Conservation (phyloP, 2,797 vertebrate genomes). For the Orestias chungarensis region DNA sequence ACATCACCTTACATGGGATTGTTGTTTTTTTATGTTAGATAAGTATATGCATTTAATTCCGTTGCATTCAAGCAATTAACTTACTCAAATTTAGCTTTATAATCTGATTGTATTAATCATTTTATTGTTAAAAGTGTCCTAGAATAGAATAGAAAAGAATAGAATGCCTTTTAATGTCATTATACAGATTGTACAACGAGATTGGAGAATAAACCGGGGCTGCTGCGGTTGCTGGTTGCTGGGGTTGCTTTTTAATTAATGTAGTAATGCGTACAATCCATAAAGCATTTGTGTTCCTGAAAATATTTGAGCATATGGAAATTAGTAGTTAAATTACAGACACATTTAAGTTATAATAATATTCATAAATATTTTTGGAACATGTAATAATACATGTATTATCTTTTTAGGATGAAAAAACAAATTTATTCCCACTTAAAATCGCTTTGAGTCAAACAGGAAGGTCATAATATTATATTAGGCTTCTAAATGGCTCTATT, state of each 20-base stretch:
- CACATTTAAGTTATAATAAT: not conserved
- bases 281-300: not conserved
- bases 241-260: too few species aligned
- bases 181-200: too few species aligned
- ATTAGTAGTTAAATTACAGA: not conserved
- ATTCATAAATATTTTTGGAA: not conserved
- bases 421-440: not conserved
- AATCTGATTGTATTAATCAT: not conserved
- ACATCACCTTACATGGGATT: too few species aligned
- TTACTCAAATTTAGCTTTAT: not conserved
- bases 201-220: too few species aligned
- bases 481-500: not conserved
- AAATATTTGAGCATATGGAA: not conserved
- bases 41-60: too few species aligned
- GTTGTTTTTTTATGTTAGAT: too few species aligned
- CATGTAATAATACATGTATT: not conserved
- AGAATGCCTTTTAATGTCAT: too few species aligned
- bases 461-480: not conserved
- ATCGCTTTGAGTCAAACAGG: too few species aligned
- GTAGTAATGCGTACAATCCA: not conserved
- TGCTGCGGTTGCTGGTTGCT: too few species aligned
- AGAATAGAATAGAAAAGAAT: too few species aligned
- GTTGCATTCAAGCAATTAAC: too few species aligned
- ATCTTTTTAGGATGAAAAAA: not conserved
- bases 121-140: too few species aligned